Evolutionary conservation across 2,113 vertebrate genomes (phyloP), one percentile per base, ranked within the genome.

Genomic region (Tragulus kanchil): DNA sequence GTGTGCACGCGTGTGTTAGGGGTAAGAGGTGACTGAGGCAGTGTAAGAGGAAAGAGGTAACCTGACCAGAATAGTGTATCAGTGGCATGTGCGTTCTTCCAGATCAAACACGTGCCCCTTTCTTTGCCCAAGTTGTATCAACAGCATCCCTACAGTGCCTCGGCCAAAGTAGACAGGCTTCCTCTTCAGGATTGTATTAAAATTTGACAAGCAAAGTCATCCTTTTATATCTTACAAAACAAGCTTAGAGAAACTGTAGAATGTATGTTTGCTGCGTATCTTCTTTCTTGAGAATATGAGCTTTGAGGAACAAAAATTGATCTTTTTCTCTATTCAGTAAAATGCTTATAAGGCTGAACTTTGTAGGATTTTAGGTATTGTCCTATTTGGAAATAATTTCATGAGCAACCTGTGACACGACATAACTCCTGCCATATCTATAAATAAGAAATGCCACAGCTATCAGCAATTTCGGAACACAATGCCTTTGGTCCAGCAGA

Each of bases 221-320:
- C 42, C 36, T 96, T 31, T 90, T 69, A 42, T 65, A 88, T 23
- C 10, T 95, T 95, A 73, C 45, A 84, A 62, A 87, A 88, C 58
- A 77, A 75, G 16, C 4, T 75, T 86, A 28, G 19, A 62, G 81
- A 59, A 59, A 86, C n/a, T n/a, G 71, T 75, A 52, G 90, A 85
- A 85, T 36, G 25, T n/a, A 48, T 84, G 48, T 86, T 86, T 95
- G 88, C 10, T 85, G 15, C 3, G 1, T 61, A 50, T 65, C 36
- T 79, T 71, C 31, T 48, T 73, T 86, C 28, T 93, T 54, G 54
- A 50, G 26, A 89, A 67, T 50, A 89, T 52, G 59, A 84, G 42
- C 69, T 71, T 83, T 79, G 54, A 52, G 78, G 42, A 77, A 61
- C n/a, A n/a, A n/a, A 31, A 48, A 28, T 78, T 36, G 9, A 36